Conservation (phyloP, 2,797 vertebrate genomes). For the Parambassis ranga region DNA sequence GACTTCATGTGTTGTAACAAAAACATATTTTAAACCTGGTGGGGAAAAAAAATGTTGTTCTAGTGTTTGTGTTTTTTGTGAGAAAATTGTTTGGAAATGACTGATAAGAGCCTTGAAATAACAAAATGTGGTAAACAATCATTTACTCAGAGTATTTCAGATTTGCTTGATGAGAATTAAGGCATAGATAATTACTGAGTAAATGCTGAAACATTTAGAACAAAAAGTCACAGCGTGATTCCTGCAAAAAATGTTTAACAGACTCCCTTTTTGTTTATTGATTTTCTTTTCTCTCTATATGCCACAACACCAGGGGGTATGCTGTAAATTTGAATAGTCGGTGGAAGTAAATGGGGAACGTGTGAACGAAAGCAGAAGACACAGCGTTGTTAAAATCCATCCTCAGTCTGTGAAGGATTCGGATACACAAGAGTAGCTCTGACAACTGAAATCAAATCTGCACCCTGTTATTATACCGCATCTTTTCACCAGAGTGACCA, state of each 20-base stretch:
- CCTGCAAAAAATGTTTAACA: constrained; percentile 65
- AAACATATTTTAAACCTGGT: not conserved
- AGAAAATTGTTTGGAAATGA: constrained; percentile 62
- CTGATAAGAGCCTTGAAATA: constrained; percentile 54
- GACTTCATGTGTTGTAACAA: not conserved
- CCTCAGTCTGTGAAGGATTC: constrained; percentile 51
- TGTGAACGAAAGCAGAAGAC: constrained; percentile 69
- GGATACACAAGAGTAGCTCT: constrained; percentile 20
- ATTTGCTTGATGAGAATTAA: constrained; percentile 72
- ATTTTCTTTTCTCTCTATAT: constrained; percentile 49
- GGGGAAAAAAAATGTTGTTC: not conserved
- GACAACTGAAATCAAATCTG: constrained; percentile 43
- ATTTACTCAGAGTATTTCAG: constrained; percentile 65
- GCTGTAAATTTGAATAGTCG: constrained; percentile 57
- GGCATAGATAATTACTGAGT: constrained; percentile 79
- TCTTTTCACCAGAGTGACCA: constrained; percentile 41
- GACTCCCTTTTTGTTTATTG: constrained; percentile 70
- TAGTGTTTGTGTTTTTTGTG: constrained; percentile 38
- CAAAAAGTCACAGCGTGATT: constrained; percentile 73
- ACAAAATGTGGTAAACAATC: constrained; percentile 65
- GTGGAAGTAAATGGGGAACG: constrained; percentile 64
- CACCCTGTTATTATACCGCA: constrained; percentile 59
- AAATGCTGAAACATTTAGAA: constrained; percentile 62
- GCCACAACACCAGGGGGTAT: constrained; percentile 65
- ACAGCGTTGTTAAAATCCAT: constrained; percentile 62